A percentile compares a stretch with the other conserved stretches of the same genome.
These are phyloP conservation scores for Yponomeuta evonymella DNA, from an alignment of 2,888 invertebrate species.

Conservation along the genomic window DNA sequence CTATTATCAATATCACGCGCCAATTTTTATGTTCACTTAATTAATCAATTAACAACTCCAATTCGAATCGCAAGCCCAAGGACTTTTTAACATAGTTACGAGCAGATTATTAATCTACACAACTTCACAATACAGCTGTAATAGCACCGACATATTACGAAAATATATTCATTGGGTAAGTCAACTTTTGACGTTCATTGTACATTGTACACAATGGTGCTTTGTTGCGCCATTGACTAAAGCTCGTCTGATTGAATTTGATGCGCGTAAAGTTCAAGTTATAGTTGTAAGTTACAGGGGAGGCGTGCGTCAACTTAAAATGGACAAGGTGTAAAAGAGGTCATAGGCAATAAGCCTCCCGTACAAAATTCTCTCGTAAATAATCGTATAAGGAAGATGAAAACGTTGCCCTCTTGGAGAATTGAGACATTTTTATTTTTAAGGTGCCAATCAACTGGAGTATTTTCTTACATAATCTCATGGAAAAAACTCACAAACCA, in stretches of 20 bases:
- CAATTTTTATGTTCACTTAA: no score
- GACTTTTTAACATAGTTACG: not conserved
- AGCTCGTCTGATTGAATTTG: not conserved
- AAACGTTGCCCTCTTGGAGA: not conserved
- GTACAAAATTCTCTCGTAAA: not conserved
- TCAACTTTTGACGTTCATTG: constrained; percentile 5
- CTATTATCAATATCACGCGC: no score
- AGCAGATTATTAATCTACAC: not conserved
- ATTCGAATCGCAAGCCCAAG: not conserved
- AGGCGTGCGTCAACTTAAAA: not conserved
- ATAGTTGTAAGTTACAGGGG: not conserved
- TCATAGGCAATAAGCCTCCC: not conserved
- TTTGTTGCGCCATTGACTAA: not conserved
- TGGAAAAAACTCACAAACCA: no score
- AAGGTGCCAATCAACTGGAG: not conserved
- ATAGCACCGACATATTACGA: constrained; percentile 5
- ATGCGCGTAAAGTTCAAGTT: not conserved
- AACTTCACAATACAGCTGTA: not conserved
- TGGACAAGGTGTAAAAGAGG: not conserved
- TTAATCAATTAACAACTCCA: not conserved
- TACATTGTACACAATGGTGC: constrained; percentile 3
- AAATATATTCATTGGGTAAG: not conserved
- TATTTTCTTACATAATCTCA: no score
- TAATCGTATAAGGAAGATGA: not conserved
- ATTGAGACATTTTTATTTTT: constrained; percentile 2